Base-by-base conservation (phyloP, 37 sponge, comb jelly and placozoan genomes). In the Agelas oroides region DNA sequence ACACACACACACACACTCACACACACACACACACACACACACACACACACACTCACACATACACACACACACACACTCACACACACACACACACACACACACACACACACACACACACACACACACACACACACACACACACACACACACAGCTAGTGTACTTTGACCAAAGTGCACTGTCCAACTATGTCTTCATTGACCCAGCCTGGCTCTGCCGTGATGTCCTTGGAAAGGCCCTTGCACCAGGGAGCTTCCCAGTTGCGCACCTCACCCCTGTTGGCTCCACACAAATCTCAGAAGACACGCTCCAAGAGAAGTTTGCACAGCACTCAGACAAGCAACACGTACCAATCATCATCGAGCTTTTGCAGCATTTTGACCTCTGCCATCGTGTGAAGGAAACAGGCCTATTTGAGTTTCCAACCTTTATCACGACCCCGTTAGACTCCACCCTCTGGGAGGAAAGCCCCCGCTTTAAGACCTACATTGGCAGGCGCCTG, bases 201-300 rank as follows among this genome's bases (percentile, higher is more conserved):
- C 91, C 94, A 18, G 74, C 56, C 35, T 94, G 94, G 94, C 81
- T 94, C 17, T 94, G 94, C 65, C 58, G 70, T 15, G 84, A 94
- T 53, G 87, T 90, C 19, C 80, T 94, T 21, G 94, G 94, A 5
- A 77, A 88, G 25, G 87, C 84, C 27, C 76, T 94, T 28, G 94
- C 94, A 15, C 91, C 94, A 40, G 76, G 70, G 28, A 67, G 60
- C 17, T 89, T 89, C 63, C 75, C 86, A 38, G 61, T 38, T 11
- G 71, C 86, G 2, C 76, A 32, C 17, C 41, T 89, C 6, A 55
- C 90, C 1, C 56, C 65, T 0, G 53, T 81, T 59, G 71, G 85
- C 1, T 78, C 87, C 15, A 38, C 70, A 25, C 62, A 75, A 32
- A 85, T 88, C 58, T 54, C 89, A 28, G 73, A 78, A 55, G 72